Percentiles rank a stretch among this genome's conserved stretches.
Evolutionary conservation across 2,113 vertebrate species (phyloP).

Genomic region (Felis chaus): DNA sequence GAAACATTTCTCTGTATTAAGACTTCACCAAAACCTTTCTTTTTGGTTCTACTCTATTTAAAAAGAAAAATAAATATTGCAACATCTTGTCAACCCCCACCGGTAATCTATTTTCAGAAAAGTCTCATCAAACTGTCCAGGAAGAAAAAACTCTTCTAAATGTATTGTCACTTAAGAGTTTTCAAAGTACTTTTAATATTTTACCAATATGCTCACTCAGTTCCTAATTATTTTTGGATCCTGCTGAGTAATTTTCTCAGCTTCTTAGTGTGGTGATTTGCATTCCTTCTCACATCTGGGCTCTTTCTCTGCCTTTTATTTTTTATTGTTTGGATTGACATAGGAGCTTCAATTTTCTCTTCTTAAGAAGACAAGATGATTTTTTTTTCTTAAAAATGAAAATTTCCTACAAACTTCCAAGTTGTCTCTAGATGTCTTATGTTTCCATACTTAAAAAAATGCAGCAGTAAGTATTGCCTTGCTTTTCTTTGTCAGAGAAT

Average conservation of each 20-base stretch:
- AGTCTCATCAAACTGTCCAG: conserved; percentile 41
- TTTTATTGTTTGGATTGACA: conserved; percentile 75
- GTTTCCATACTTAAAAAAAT: conserved; percentile 49
- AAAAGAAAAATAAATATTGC: conserved; percentile 40
- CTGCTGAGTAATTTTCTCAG: conserved; percentile 70
- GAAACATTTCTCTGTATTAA: not conserved
- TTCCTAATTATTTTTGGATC: conserved; percentile 81
- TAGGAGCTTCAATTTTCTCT: conserved; percentile 66
- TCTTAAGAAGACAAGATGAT: conserved; percentile 63
- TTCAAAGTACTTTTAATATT: conserved; percentile 78
- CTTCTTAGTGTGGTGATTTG: conserved; percentile 69
- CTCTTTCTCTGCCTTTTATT: conserved; percentile 70
- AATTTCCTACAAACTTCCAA: conserved; percentile 48
- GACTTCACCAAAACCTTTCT: not conserved
- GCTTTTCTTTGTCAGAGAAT: not conserved
- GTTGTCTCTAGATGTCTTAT: conserved; percentile 17
- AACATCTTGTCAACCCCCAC: conserved; percentile 12
- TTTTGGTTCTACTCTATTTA: conserved; percentile 30
- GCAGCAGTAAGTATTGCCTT: not conserved
- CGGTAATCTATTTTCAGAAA: conserved; percentile 55
- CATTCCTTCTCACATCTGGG: conserved; percentile 66
- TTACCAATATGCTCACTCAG: conserved; percentile 67
- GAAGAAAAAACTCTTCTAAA: conserved; percentile 72
- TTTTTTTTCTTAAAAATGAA: conserved; percentile 56
- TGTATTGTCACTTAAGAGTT: conserved; percentile 69